These are phyloP conservation scores for Diachrysia chrysitis DNA, from an alignment of 2,888 invertebrate species.

Conservation along the genomic window DNA sequence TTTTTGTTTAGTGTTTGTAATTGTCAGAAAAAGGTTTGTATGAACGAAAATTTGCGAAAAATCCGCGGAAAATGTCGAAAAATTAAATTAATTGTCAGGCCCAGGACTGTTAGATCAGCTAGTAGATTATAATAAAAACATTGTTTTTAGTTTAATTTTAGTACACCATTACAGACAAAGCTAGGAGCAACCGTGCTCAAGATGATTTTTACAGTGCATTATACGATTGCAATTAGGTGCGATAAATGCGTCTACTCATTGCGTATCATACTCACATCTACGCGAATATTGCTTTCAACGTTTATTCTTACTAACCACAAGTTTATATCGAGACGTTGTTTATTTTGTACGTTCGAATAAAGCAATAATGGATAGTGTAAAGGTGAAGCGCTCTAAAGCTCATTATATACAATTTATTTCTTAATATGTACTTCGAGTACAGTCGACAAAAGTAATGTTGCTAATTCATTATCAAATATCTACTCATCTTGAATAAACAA, in stretches of 20 bases:
- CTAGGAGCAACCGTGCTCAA: not conserved
- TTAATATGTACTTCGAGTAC: constrained; percentile 11
- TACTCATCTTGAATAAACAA: constrained; percentile 76
- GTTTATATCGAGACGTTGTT: constrained; percentile 21
- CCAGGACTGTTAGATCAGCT: no score
- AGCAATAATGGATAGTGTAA: constrained; percentile 15
- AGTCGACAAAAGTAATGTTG: constrained; percentile 22
- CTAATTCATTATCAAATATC: constrained; percentile 62
- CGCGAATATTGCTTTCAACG: constrained; percentile 68
- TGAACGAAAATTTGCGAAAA: no score
- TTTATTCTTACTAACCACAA: constrained; percentile 69
- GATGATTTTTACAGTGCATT: constrained; percentile 75
- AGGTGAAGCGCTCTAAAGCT: constrained; percentile 14
- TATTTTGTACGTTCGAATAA: constrained; percentile 12
- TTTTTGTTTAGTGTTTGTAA: no score
- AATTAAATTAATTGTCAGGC: no score
- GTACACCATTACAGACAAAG: not conserved
- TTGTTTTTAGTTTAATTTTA: not conserved
- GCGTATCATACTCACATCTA: constrained; percentile 60
- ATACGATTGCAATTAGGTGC: constrained; percentile 80
- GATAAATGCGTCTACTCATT: constrained; percentile 72
- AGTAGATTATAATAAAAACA: not conserved
- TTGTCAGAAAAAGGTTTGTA: no score
- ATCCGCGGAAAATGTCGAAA: no score
- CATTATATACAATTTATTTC: constrained; percentile 18